Base-by-base conservation (phyloP, 1,140 invertebrate species). In the Schlechtendalia chinensis region DNA sequence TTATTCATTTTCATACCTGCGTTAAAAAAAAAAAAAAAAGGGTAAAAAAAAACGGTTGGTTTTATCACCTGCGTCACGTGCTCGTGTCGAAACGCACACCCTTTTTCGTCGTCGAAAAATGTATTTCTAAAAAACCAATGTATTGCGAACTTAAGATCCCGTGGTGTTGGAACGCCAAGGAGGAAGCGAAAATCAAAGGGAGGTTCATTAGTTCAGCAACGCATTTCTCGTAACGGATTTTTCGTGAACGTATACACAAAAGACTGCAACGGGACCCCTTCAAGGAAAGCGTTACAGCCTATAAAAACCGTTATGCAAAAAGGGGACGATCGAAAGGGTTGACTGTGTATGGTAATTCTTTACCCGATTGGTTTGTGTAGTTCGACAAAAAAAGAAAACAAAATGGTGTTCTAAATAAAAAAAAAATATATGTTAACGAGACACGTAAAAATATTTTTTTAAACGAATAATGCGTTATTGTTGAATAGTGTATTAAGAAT, bases 301-400 rank as follows among this genome's bases (percentile, higher is more conserved):
- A 79, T 79, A 79, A 79, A 79, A 79, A 79, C 75, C 75, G 75
- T 79, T 79, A 79, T 79, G 75, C 74, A 79, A 79, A 79, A 79
- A 63, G 58, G 75, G 75, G 75, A n/a, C 27, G 58, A 63, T 47
- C 24, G 10, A 50, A 63, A 79, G 75, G 75, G 75, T 79, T 79
- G 39, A 72, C 8, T 54, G 54, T 24, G 1, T 50, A 79, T 79
- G 75, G 58, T 63, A 77, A 77, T 77, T 59, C 54, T 39, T 50
- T 50, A 50, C 39, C 75, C 24, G 75, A 79, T 79, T 79, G 75
- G 75, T 27, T 59, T 29, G 17, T 47, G 58, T 19, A 53, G 24
- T 72, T 72, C 27, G 29, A 54, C n/a, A 12, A 54, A 14, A 50
- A 14, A 53, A 39, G 0, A 54, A 72, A 54, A 72, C 69, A 72